phyloP scores from a whole-genome alignment of 2,113 vertebrate genomes.

The Oplegnathus fasciatus region DNA sequence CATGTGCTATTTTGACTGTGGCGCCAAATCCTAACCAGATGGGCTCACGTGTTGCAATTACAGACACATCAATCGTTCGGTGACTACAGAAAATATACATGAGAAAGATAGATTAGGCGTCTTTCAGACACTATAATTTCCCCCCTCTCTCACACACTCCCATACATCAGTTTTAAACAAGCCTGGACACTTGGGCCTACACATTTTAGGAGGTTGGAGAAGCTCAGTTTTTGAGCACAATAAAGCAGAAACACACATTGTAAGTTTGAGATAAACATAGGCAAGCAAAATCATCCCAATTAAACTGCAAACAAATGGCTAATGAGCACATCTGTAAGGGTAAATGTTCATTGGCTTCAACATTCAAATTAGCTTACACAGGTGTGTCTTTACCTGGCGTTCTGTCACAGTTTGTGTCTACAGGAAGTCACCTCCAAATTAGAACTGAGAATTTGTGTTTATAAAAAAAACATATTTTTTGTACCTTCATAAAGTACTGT shows the following conservation, averaged over 20 bases:
- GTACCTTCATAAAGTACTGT: neutral
- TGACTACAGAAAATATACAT: slow-evolving; percentile 79
- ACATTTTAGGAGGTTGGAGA: neutral
- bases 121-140: slow-evolving; percentile 68
- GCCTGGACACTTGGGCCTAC: slow-evolving; percentile 28
- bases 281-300: neutral
- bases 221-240: neutral
- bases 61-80: slow-evolving; percentile 67
- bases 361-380: neutral
- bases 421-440: neutral
- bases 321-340: neutral
- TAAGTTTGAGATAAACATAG: neutral
- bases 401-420: neutral
- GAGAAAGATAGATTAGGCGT: slow-evolving; percentile 70
- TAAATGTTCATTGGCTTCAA: neutral
- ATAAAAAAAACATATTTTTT: neutral
- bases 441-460: neutral
- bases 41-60: slow-evolving; percentile 79
- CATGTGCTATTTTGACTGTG: slow-evolving; percentile 78
- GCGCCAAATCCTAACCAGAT: slow-evolving; percentile 83
- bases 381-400: slow-evolving; percentile 19
- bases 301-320: neutral
- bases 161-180: slow-evolving; percentile 53
- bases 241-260: neutral
- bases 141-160: slow-evolving; percentile 37